These are phyloP conservation scores for Gari tellinella DNA, from an alignment of 2,888 invertebrate genomes.

Conservation along the genomic window DNA sequence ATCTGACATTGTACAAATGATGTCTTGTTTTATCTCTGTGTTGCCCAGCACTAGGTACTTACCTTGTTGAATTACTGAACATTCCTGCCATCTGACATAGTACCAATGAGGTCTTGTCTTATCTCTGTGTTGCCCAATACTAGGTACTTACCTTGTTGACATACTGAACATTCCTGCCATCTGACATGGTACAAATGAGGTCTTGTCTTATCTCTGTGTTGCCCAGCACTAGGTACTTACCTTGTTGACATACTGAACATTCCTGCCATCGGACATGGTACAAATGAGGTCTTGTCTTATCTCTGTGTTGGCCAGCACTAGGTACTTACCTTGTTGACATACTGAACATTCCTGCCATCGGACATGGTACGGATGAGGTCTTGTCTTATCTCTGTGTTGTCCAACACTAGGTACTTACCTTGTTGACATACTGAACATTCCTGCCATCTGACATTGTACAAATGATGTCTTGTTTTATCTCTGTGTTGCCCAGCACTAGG, in stretches of 20 bases:
- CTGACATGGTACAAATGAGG: slow-evolving; percentile 75
- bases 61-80: no score
- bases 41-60: slow-evolving; percentile 79
- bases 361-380: slow-evolving; percentile 79
- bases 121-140: no score
- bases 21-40: slow-evolving; percentile 75
- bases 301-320: no score
- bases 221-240: slow-evolving; percentile 78
- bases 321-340: slow-evolving; percentile 79
- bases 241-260: no score
- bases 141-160: slow-evolving; percentile 79
- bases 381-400: slow-evolving; percentile 76
- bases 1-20: slow-evolving; percentile 76
- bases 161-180: slow-evolving; percentile 80
- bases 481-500: no score
- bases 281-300: no score
- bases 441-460: no score
- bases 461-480: no score
- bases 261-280: no score
- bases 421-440: no score
- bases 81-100: no score
- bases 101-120: no score
- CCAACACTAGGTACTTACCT: slow-evolving; percentile 78
- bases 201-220: slow-evolving; percentile 78
- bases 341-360: slow-evolving; percentile 80